These are phyloP conservation scores for Mus minutoides DNA, from an alignment of 2,797 vertebrate species.

Conservation along the genomic window DNA sequence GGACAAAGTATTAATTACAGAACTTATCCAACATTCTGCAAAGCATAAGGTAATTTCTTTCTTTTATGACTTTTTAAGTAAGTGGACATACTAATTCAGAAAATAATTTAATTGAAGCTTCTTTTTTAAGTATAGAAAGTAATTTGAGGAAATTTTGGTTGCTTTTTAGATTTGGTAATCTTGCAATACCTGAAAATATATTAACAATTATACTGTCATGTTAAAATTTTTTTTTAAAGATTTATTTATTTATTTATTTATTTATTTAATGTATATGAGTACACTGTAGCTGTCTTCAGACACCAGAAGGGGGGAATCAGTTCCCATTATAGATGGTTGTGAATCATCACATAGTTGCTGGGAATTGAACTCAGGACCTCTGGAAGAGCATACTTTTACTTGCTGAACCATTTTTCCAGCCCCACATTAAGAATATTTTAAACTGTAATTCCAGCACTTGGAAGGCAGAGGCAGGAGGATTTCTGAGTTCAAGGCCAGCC, in stretches of 20 bases:
- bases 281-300: neutral
- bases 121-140: slow-evolving; percentile 50
- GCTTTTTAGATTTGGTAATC: slow-evolving; percentile 53
- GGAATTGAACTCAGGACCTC: no score
- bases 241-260: neutral
- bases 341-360: no score
- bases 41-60: slow-evolving; percentile 92
- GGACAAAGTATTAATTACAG: slow-evolving; percentile 95
- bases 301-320: neutral
- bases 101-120: slow-evolving; percentile 22
- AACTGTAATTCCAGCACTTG: no score
- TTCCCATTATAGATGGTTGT: neutral
- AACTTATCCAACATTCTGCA: slow-evolving; percentile 96
- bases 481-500: no score
- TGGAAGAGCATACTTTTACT: no score
- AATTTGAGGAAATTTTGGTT: slow-evolving; percentile 52
- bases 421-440: slow-evolving; percentile 49
- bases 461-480: no score
- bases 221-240: slow-evolving; percentile 53
- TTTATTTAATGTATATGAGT: neutral
- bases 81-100: neutral
- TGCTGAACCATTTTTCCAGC: no score
- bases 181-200: slow-evolving; percentile 48
- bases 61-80: slow-evolving; percentile 30
- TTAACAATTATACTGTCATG: neutral